phyloP scores from a whole-genome alignment of 2,113 vertebrate genomes.

The Ondatra zibethicus region DNA sequence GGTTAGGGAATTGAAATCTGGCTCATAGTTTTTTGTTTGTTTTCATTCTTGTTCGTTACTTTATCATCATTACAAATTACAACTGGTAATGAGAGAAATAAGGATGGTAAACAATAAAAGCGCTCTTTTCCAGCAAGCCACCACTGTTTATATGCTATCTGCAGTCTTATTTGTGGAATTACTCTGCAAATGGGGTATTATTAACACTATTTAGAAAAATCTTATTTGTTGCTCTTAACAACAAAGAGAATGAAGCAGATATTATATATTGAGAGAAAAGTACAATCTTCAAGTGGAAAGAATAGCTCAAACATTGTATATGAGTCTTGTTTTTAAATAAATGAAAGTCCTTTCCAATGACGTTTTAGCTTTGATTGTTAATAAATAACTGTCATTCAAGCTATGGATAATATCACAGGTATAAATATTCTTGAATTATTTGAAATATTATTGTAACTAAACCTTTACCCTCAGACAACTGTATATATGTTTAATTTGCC shows the following conservation, averaged over 20 bases:
- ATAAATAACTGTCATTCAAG: neutral
- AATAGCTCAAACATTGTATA: conserved; percentile 17
- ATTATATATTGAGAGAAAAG: conserved; percentile 28
- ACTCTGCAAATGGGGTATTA: conserved; percentile 72
- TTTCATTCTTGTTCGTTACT: conserved; percentile 74
- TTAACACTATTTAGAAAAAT: conserved; percentile 76
- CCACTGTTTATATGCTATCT: conserved; percentile 67
- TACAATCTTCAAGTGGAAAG: conserved; percentile 41
- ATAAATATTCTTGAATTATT: conserved; percentile 45
- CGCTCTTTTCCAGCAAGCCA: conserved; percentile 64
- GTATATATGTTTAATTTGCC: neutral
- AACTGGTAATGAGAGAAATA: conserved; percentile 77
- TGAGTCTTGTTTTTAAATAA: conserved; percentile 38
- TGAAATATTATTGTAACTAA: conserved; percentile 23
- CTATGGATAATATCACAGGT: conserved; percentile 4
- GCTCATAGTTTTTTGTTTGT: conserved; percentile 65
- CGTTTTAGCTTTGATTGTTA: neutral
- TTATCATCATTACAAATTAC: conserved; percentile 80
- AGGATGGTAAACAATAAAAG: conserved; percentile 65
- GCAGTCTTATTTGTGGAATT: conserved; percentile 74
- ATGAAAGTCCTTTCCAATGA: neutral
- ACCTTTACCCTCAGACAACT: neutral
- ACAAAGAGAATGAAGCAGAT: conserved; percentile 55
- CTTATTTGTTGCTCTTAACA: conserved; percentile 63
- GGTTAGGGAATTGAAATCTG: conserved; percentile 74